Evolutionary conservation across 1,140 invertebrate species (phyloP).

Genomic region (Cepaea nemoralis): DNA sequence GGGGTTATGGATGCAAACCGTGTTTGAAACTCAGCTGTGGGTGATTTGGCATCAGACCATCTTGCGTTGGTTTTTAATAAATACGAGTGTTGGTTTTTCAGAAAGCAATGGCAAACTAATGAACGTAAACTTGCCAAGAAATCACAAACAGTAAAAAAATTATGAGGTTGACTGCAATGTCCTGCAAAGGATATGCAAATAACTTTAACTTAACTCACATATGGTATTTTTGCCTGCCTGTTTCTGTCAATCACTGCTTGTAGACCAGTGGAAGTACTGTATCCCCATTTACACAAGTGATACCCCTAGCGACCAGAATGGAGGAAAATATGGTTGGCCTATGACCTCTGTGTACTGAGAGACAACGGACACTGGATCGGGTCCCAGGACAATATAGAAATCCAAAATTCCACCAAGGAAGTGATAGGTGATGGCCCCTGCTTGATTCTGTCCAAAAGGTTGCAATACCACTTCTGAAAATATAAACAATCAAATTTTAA

Average conservation of each 20-base stretch:
- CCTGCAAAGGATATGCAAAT: too few relatives aligned
- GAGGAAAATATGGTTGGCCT: constrained; percentile 60
- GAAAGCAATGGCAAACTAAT: too few relatives aligned
- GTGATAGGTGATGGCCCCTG: constrained; percentile 29
- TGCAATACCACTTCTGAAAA: constrained; percentile 40
- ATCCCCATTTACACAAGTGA: constrained; percentile 62
- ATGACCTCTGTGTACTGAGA: constrained; percentile 80
- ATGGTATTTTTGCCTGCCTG: constrained; percentile 56
- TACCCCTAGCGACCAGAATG: constrained; percentile 66
- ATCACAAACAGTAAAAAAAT: too few relatives aligned
- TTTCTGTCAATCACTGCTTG: constrained; percentile 58
- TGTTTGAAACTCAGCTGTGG: too few relatives aligned
- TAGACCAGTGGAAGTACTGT: constrained; percentile 48
- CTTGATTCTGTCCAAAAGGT: neutral
- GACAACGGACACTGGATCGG: constrained; percentile 79
- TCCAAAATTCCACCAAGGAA: constrained; percentile 58
- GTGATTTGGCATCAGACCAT: too few relatives aligned
- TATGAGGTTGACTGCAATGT: too few relatives aligned
- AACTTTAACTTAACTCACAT: constrained; percentile 48
- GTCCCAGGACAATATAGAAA: constrained; percentile 69
- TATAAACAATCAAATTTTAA: too few relatives aligned
- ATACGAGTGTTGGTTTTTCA: too few relatives aligned
- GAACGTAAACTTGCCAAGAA: too few relatives aligned
- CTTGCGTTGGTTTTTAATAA: too few relatives aligned
- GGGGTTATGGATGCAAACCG: too few relatives aligned